phyloP scores from a whole-genome alignment of 2,888 invertebrate species.

The Odontocerum albicorne region DNA sequence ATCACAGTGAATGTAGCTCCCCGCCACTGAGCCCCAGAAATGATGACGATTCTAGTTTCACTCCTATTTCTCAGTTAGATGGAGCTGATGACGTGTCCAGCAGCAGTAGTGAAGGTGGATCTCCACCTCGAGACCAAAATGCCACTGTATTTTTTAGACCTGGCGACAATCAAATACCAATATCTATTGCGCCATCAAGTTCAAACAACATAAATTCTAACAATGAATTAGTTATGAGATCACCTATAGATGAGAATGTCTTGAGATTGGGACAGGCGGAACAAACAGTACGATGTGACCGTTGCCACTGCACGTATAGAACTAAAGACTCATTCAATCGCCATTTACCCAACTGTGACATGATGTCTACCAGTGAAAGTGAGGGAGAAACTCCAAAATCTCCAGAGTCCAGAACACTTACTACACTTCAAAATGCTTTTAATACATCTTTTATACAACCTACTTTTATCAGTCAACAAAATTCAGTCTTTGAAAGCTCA shows the following conservation, averaged over 20 bases:
- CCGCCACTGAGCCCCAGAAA: constrained; percentile 50
- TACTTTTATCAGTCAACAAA: constrained; percentile 53
- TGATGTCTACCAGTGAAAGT: constrained; percentile 79
- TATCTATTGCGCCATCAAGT: constrained; percentile 53
- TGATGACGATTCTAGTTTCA: constrained; percentile 46
- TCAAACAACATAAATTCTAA: constrained; percentile 52
- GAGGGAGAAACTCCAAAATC: constrained; percentile 71
- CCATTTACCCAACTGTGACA: constrained; percentile 76
- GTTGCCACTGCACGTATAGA: constrained; percentile 85
- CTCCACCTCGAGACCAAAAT: constrained; percentile 46
- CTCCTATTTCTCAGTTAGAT: constrained; percentile 66
- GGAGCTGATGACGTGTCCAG: constrained; percentile 66
- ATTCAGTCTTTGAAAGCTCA: constrained; percentile 46
- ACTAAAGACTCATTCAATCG: constrained; percentile 80
- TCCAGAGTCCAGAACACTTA: constrained; percentile 56
- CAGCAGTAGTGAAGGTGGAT: constrained; percentile 45
- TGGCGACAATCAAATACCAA: constrained; percentile 54
- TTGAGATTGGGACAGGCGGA: constrained; percentile 57
- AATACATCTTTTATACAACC: constrained; percentile 56
- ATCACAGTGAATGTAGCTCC: constrained; percentile 54
- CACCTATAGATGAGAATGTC: constrained; percentile 47
- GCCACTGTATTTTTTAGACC: constrained; percentile 54
- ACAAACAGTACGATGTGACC: constrained; percentile 81
- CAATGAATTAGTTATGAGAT: constrained; percentile 53
- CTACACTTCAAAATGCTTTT: constrained; percentile 56